Evolutionary conservation across 2,113 vertebrate species (phyloP).

Genomic region (Pungitius pungitius): DNA sequence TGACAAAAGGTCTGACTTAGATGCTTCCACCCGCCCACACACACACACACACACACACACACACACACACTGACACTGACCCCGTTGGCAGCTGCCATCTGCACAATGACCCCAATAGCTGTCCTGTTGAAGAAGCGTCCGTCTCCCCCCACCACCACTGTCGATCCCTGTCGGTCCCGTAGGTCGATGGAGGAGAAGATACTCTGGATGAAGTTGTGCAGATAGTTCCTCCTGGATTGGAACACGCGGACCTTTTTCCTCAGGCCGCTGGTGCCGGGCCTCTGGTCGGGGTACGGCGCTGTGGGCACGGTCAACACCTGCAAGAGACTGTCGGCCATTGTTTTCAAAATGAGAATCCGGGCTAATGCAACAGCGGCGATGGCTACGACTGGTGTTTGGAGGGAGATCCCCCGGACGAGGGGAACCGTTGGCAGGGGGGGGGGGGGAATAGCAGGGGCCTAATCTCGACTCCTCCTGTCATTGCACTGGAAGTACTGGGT

Average conservation of each 20-base stretch:
- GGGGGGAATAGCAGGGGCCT: constrained; percentile 60
- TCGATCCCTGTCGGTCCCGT: constrained; percentile 93
- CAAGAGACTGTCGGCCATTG: constrained; percentile 88
- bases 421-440: constrained; percentile 49
- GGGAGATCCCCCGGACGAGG: constrained; percentile 55
- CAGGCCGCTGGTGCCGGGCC: constrained; percentile 87
- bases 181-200: constrained; percentile 95
- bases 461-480: constrained; percentile 70
- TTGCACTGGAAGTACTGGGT: constrained; percentile 62
- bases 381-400: constrained; percentile 54
- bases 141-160: constrained; percentile 94
- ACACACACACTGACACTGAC: constrained; percentile 84
- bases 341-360: constrained; percentile 34
- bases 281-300: constrained; percentile 90
- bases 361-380: constrained; percentile 52
- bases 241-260: constrained; percentile 88
- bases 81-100: constrained; percentile 98
- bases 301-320: constrained; percentile 90
- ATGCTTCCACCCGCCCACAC: constrained; percentile 20
- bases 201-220: constrained; percentile 96
- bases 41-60: constrained; percentile 45
- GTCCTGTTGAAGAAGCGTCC: constrained; percentile 93
- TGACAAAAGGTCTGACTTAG: constrained; percentile 23
- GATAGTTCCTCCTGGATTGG: constrained; percentile 89
- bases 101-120: constrained; percentile 90